Evolutionary conservation across 2,113 vertebrate species (phyloP).

Genomic region (Triplophysa tibetana): DNA sequence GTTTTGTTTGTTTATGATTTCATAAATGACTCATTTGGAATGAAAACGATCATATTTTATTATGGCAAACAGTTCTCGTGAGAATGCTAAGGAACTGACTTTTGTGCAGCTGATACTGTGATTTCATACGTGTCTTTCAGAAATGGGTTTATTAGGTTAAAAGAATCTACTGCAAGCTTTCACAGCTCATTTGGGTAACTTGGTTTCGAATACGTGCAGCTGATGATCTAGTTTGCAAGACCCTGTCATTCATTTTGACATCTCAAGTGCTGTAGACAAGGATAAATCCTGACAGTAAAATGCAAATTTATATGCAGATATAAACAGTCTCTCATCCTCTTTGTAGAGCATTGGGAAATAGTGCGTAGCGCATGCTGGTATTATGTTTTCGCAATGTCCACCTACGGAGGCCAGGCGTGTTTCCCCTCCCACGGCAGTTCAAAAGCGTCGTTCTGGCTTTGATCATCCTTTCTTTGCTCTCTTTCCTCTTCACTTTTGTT

Average conservation of each 20-base stretch:
- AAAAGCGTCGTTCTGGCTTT: slow-evolving; percentile 52
- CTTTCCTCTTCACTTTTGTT: slow-evolving; percentile 46
- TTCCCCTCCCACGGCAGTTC: slow-evolving; percentile 43
- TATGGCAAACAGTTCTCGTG: background rate
- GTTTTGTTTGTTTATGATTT: slow-evolving; percentile 48
- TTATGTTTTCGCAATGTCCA: slow-evolving; percentile 1
- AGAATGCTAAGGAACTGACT: slow-evolving; percentile 7
- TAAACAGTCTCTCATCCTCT: background rate
- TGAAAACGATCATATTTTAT: slow-evolving; percentile 9
- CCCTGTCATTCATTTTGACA: background rate
- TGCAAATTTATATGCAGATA: slow-evolving; percentile 7
- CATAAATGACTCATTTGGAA: slow-evolving; percentile 39
- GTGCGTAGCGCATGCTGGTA: slow-evolving; percentile 30
- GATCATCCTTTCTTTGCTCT: slow-evolving; percentile 55
- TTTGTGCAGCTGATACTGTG: slow-evolving; percentile 24
- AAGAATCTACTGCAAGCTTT: background rate
- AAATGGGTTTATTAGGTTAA: slow-evolving; percentile 3
- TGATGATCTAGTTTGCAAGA: background rate
- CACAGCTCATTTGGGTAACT: background rate
- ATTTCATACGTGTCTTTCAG: slow-evolving; percentile 17
- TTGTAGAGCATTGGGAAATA: background rate
- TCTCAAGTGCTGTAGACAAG: background rate
- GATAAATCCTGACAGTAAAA: background rate
- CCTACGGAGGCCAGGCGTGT: slow-evolving; percentile 29
- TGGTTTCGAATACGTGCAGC: background rate